A percentile compares a stretch with the other conserved stretches of the same genome.
Evolutionary conservation across 2,113 vertebrate species (phyloP).

Genomic region (Dromas ardeola): DNA sequence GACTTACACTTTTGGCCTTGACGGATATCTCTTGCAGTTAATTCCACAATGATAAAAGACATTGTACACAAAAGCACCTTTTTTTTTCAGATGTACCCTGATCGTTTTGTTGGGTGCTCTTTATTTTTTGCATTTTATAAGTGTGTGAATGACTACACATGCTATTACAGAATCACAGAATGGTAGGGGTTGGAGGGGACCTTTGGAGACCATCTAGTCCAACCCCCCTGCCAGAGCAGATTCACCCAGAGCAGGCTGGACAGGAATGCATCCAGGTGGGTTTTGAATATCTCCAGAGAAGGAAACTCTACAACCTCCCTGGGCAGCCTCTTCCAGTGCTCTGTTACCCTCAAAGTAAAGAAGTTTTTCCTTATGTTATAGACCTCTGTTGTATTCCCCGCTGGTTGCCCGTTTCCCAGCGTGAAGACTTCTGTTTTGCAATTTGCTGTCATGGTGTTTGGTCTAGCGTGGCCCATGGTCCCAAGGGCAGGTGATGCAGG

Average conservation of each 20-base stretch:
- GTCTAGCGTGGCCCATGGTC: fast-evolving
- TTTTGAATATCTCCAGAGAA: neutral
- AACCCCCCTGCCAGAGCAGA: neutral
- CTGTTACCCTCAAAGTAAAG: neutral
- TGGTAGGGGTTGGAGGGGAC: too few species aligned
- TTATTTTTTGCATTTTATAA: neutral
- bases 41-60: neutral
- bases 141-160: neutral
- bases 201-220: neutral
- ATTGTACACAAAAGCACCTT: neutral
- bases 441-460: neutral
- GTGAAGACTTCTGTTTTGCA: neutral
- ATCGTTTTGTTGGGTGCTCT: neutral
- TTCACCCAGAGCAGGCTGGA: neutral
- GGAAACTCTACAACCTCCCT: neutral
- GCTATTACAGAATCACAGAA: neutral
- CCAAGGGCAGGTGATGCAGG: neutral
- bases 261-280: neutral
- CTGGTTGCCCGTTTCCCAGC: neutral
- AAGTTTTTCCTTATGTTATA: neutral
- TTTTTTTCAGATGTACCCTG: neutral
- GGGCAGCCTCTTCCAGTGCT: neutral
- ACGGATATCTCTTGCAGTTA: neutral
- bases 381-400: neutral
- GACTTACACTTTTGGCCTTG: neutral